These are phyloP conservation scores for Numenius phaeopus DNA, from an alignment of 2,797 vertebrate genomes.

Conservation along the genomic window DNA sequence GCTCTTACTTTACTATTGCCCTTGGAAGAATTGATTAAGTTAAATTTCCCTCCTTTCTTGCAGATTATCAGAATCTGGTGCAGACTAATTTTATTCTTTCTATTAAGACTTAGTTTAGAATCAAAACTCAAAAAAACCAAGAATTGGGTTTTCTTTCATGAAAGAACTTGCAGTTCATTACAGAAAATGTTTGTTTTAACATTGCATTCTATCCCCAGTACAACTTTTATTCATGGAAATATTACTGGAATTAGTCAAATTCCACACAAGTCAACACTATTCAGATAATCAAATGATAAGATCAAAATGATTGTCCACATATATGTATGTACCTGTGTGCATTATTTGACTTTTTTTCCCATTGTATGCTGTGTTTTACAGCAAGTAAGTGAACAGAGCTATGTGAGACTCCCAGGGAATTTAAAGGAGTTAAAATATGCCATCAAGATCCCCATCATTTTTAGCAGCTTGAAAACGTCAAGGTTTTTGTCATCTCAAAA, in stretches of 20 bases:
- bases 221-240: neutral
- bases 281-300: neutral
- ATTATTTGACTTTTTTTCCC: neutral
- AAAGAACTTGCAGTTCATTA: neutral
- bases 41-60: neutral
- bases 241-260: neutral
- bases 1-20: neutral
- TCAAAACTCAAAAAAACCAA: neutral
- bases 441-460: neutral
- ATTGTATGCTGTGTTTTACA: neutral
- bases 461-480: neutral
- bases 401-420: neutral
- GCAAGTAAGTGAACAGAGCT: neutral
- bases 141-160: neutral
- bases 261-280: neutral
- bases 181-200: neutral
- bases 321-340: neutral
- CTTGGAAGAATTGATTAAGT: neutral
- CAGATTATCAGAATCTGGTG: neutral
- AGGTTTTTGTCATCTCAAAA: neutral
- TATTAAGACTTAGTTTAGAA: neutral
- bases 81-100: neutral
- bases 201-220: neutral
- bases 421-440: neutral
- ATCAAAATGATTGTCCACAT: neutral